Conservation (phyloP, 92 coral and sea anemone species). For the Paramuricea clavata region DNA sequence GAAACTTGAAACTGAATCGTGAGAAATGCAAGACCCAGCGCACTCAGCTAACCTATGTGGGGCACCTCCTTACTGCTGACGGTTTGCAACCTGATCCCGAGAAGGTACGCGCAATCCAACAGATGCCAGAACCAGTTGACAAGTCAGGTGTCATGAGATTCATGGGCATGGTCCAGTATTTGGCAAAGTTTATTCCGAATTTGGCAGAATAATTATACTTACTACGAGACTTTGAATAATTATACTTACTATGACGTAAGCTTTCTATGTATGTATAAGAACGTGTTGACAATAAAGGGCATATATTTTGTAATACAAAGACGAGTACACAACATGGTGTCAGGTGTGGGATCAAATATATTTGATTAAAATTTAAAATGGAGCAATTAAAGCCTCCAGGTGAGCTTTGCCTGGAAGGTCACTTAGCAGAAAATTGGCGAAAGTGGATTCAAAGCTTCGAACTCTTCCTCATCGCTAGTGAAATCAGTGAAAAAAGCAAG, state of each 20-base stretch:
- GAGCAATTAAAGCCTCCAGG: constrained; percentile 21
- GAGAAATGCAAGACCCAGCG: constrained; percentile 68
- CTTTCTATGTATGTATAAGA: too few relatives aligned
- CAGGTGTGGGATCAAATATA: constrained; percentile 42
- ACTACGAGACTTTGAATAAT: too few relatives aligned
- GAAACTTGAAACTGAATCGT: constrained; percentile 68
- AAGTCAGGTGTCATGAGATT: constrained; percentile 63
- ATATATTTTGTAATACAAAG: too few relatives aligned
- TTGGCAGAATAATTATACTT: too few relatives aligned
- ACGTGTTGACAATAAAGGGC: too few relatives aligned
- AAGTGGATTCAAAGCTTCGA: too few relatives aligned
- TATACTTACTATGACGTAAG: too few relatives aligned
- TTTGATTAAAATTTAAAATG: too few relatives aligned
- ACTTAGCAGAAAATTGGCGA: constrained; percentile 11
- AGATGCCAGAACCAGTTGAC: constrained; percentile 47
- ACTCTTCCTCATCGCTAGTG: too few relatives aligned
- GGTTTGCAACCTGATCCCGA: constrained; percentile 61
- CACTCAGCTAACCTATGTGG: constrained; percentile 49
- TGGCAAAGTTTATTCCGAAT: constrained; percentile 68
- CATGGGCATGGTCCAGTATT: constrained; percentile 70
- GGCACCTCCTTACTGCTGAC: constrained; percentile 58
- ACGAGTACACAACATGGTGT: too few relatives aligned
- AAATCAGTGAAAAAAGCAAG: background rate
- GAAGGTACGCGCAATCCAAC: constrained; percentile 52
- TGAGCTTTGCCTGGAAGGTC: constrained; percentile 19